Conservation (phyloP, 2,888 invertebrate species). For the Acheta domesticus region DNA sequence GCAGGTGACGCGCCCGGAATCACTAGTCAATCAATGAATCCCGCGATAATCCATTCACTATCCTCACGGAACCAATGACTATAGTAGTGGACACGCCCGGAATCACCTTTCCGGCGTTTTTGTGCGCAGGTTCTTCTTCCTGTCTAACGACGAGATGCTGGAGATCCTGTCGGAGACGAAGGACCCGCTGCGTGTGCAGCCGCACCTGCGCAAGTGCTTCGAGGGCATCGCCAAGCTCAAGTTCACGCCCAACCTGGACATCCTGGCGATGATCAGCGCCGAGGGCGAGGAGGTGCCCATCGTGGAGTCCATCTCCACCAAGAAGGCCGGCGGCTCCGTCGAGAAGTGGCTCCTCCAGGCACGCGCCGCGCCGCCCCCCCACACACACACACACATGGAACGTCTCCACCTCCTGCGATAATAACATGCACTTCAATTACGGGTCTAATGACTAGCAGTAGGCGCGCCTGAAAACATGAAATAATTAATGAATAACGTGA, state of each 20-base stretch:
- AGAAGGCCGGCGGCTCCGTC: slow-evolving; percentile 74
- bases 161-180: slow-evolving; percentile 88
- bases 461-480: too few relatives aligned
- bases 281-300: slow-evolving; percentile 69
- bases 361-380: too few relatives aligned
- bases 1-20: too few relatives aligned
- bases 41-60: too few relatives aligned
- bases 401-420: too few relatives aligned
- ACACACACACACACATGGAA: too few relatives aligned
- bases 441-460: too few relatives aligned
- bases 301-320: slow-evolving; percentile 60
- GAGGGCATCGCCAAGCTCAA: slow-evolving; percentile 75
- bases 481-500: too few relatives aligned
- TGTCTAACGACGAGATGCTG: slow-evolving; percentile 87
- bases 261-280: slow-evolving; percentile 73
- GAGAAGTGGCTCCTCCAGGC: slow-evolving; percentile 77
- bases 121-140: slow-evolving; percentile 71
- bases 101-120: not conserved
- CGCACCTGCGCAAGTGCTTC: slow-evolving; percentile 83
- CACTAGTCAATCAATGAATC: too few relatives aligned
- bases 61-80: too few relatives aligned
- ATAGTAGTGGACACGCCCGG: too few relatives aligned
- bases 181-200: slow-evolving; percentile 78
- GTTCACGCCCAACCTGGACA: slow-evolving; percentile 69
- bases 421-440: too few relatives aligned